Evolutionary conservation across 2,113 vertebrate genomes (phyloP), one percentile per base, ranked within the genome.

Genomic region (Mobula birostris): DNA sequence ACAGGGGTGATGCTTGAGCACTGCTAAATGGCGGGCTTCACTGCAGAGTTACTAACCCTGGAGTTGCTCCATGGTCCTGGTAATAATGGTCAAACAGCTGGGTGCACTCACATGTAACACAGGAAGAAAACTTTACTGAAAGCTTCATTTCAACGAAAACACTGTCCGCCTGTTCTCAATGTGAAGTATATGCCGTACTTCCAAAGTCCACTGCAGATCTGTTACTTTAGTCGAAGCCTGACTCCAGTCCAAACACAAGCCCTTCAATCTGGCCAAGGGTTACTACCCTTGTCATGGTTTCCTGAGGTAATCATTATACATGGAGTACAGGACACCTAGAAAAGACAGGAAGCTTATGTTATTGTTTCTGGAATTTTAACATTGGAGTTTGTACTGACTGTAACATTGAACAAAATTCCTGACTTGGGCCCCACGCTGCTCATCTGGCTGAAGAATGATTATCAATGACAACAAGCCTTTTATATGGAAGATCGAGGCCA

Each of bases 281-380:
- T 3, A 24, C 56, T 87, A 63, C 29, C 61, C 27, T 63, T 87
- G 83, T 58, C 58, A 56, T 61, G 58, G 58, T 15, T 63, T 87
- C 95, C 94, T 95, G 82, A 96, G 94, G 66, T 95, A 95, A 94
- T 96, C 95, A 87, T 95, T 95, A 94, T 95, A 96, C 96, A 96
- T 95, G 56, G 96, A 97, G 79, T 95, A 96, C 4, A 96, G 70
- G 85, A 96, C 95, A 90, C 96, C 96, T 96, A 95, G 85, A 80
- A 36, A 94, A 95, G 91, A 95, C 85, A 63, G 40, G 7, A 7
- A 0, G n/a, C 40, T 94, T 29, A 40, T 7, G 27, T 83, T 14
- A 87, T 4, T n/a, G 56, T 56, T n/a, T 63, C 68, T 70, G 68
- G 68, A 70, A 68, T 68, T 29, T 85, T 19, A 21, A 36, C 79